A percentile compares a stretch with the other conserved stretches of the same genome.
These are phyloP conservation scores for Gymnocephalus cernua DNA, from an alignment of 2,113 vertebrate species.

Conservation along the genomic window DNA sequence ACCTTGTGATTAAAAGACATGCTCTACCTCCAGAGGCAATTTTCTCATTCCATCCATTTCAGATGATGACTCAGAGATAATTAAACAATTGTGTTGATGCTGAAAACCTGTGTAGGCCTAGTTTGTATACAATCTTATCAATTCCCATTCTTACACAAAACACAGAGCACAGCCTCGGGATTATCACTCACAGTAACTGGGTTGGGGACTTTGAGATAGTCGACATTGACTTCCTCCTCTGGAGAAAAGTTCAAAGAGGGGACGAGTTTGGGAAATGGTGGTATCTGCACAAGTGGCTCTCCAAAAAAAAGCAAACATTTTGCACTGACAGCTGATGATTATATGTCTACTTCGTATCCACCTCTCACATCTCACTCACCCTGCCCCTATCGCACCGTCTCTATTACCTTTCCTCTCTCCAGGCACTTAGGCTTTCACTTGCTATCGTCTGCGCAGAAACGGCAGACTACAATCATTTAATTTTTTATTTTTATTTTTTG, in stretches of 20 bases:
- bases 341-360: slow-evolving; percentile 16
- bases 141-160: background rate
- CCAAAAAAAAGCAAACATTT: slow-evolving; percentile 30
- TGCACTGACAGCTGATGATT: slow-evolving; percentile 50
- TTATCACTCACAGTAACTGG: slow-evolving; percentile 8
- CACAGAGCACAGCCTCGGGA: slow-evolving; percentile 2
- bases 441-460: slow-evolving; percentile 31
- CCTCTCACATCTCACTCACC: slow-evolving; percentile 36
- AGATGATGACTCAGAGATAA: too few relatives aligned
- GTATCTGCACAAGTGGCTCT: background rate
- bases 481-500: slow-evolving; percentile 4
- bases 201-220: slow-evolving; percentile 18
- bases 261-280: slow-evolving; percentile 13
- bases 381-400: slow-evolving; percentile 19
- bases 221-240: slow-evolving; percentile 38
- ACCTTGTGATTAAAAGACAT: too few relatives aligned
- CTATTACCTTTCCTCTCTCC: slow-evolving; percentile 44
- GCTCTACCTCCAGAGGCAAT: too few relatives aligned
- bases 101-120: too few relatives aligned
- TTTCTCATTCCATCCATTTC: too few relatives aligned
- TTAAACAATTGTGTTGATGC: too few relatives aligned
- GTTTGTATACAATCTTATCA: too few relatives aligned
- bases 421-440: slow-evolving; percentile 38
- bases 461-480: slow-evolving; percentile 52
- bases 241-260: slow-evolving; percentile 41